Percentiles rank a stretch among this genome's conserved stretches.
Evolutionary conservation across 2,113 vertebrate genomes (phyloP).

Genomic region (Rhinoderma darwinii): DNA sequence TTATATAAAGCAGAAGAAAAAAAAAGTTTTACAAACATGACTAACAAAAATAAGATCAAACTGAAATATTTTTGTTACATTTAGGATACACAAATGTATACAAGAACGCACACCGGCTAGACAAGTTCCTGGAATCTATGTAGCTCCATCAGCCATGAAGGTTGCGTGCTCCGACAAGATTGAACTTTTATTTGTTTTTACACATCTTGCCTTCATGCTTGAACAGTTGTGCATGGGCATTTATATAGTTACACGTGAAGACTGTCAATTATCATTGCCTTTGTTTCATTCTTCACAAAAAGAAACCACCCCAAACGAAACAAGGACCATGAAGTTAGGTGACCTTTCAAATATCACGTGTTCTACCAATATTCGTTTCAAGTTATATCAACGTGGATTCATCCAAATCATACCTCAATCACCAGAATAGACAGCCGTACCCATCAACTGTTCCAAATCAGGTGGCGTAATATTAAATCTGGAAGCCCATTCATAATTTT

Average conservation of each 20-base stretch:
- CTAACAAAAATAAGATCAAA: neutral
- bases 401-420: neutral
- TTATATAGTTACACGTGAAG: conserved; percentile 8
- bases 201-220: conserved; percentile 4
- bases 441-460: neutral
- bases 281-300: neutral
- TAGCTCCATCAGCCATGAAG: neutral
- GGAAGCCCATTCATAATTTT: neutral
- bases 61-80: neutral
- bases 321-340: neutral
- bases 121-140: neutral
- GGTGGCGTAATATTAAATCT: neutral
- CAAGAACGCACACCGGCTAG: neutral
- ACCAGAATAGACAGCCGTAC: neutral
- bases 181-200: neutral
- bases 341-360: neutral
- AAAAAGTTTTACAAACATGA: neutral
- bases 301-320: neutral
- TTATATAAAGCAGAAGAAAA: neutral
- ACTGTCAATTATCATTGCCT: neutral
- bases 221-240: neutral
- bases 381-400: neutral
- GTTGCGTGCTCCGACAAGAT: neutral
- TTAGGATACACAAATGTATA: neutral
- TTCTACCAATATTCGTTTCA: neutral